Evolutionary conservation across 2,113 vertebrate genomes (phyloP).

Genomic region (Seriola aureovittata): DNA sequence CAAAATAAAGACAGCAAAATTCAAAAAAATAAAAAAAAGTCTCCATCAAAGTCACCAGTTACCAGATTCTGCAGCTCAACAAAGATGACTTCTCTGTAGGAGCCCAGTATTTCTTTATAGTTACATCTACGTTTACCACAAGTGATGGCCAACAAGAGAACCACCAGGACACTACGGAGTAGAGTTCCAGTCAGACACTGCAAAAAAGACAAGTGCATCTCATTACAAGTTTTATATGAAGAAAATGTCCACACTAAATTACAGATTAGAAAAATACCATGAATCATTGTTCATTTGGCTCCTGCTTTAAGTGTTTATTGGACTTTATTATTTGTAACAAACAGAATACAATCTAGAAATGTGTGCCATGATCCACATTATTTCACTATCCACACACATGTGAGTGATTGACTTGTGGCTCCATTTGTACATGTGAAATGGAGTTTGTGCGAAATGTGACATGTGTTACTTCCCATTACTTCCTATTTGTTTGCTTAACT

Average conservation of each 20-base stretch:
- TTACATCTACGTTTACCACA: conserved; percentile 76
- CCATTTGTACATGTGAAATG: too few relatives aligned
- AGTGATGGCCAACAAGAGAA: conserved; percentile 73
- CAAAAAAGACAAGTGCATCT: conserved; percentile 15
- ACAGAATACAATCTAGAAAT: too few relatives aligned
- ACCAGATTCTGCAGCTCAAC: conserved; percentile 83
- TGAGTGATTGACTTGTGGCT: too few relatives aligned
- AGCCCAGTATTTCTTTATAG: conserved; percentile 77
- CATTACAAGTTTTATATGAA: background rate
- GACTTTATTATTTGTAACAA: too few relatives aligned
- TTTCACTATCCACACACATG: too few relatives aligned
- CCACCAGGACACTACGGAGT: conserved; percentile 74
- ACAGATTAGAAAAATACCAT: background rate
- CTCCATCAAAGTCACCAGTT: conserved; percentile 2
- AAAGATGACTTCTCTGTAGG: conserved; percentile 78
- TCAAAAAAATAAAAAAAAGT: background rate
- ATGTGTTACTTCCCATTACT: too few relatives aligned
- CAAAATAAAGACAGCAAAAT: background rate
- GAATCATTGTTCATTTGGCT: background rate
- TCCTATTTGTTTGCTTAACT: too few relatives aligned
- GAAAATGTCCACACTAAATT: background rate
- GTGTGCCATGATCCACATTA: too few relatives aligned
- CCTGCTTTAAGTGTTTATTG: too few relatives aligned
- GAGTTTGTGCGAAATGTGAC: too few relatives aligned
- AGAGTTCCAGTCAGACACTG: conserved; percentile 79